Percentiles rank a stretch among this genome's conserved stretches.
Conservation (phyloP, 2,113 vertebrate species). For the Nycticryphes semicollaris region DNA sequence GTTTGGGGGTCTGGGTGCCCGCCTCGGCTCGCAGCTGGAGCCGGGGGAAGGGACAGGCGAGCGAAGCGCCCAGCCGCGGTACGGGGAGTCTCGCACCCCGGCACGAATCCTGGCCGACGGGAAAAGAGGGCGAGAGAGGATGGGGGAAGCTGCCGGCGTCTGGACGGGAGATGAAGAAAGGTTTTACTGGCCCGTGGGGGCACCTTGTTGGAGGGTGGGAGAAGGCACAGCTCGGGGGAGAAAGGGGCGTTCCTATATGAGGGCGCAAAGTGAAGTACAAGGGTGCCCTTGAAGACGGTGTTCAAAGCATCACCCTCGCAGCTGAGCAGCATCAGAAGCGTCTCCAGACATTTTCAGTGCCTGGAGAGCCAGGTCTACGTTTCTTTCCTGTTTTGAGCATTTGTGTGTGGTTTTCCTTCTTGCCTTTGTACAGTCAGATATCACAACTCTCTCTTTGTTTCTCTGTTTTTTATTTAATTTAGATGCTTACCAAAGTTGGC, state of each 20-base stretch:
- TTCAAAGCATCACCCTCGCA: neutral
- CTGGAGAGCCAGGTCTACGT: neutral
- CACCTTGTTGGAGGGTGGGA: neutral
- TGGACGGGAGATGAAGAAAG: neutral
- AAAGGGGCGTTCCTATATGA: fast-evolving
- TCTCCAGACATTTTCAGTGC: neutral
- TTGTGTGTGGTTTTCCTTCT: neutral
- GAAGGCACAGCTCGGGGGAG: neutral
- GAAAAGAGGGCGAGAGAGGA: neutral
- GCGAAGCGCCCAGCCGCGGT: neutral
- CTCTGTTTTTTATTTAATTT: neutral
- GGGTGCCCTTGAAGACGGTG: fast-evolving
- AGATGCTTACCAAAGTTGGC: neutral
- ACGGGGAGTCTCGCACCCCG: no score
- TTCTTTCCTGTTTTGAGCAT: neutral
- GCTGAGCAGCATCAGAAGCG: neutral
- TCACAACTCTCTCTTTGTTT: neutral
- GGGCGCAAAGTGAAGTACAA: fast-evolving
- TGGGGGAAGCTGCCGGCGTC: fast-evolving
- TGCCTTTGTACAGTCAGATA: neutral
- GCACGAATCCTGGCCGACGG: neutral
- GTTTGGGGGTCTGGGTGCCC: neutral
- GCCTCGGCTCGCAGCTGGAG: neutral
- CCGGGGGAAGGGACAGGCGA: neutral
- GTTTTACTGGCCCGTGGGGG: neutral